Evolutionary conservation across 2,888 invertebrate genomes (phyloP).

Genomic region (Cerceris rybyensis): DNA sequence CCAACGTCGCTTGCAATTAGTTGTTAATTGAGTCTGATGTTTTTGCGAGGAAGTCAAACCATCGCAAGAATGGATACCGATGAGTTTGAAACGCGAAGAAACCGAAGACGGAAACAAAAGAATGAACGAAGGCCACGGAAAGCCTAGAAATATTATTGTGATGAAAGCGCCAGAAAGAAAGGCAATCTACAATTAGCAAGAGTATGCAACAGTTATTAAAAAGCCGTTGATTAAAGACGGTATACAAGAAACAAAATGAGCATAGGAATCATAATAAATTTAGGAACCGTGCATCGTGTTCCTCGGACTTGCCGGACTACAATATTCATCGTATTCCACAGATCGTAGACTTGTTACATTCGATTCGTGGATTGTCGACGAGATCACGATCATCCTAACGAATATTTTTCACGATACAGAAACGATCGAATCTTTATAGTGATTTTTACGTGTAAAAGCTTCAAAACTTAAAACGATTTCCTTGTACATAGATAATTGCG

Average conservation of each 20-base stretch:
- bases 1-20: slow-evolving; percentile 6
- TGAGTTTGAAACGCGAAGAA: neutral
- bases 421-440: slow-evolving; percentile 37
- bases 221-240: slow-evolving; percentile 16
- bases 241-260: slow-evolving; percentile 10
- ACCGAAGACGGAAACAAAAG: slow-evolving; percentile 1
- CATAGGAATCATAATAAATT: slow-evolving; percentile 15
- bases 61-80: neutral
- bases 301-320: slow-evolving; percentile 29
- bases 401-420: slow-evolving; percentile 24
- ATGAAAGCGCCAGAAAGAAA: slow-evolving; percentile 11
- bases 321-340: slow-evolving; percentile 21
- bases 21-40: neutral
- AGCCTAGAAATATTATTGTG: slow-evolving; percentile 10
- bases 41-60: neutral
- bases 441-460: slow-evolving; percentile 41
- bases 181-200: slow-evolving; percentile 4
- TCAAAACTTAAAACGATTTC: slow-evolving; percentile 26
- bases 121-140: slow-evolving; percentile 4
- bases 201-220: slow-evolving; percentile 25
- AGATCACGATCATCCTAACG: slow-evolving; percentile 36
- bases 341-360: neutral
- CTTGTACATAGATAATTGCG: slow-evolving; percentile 49
- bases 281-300: slow-evolving; percentile 21
- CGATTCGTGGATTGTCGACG: slow-evolving; percentile 11